Evolutionary conservation across 2,113 vertebrate genomes (phyloP), one percentile per base, ranked within the genome.

Genomic region (Halichoeres trimaculatus): DNA sequence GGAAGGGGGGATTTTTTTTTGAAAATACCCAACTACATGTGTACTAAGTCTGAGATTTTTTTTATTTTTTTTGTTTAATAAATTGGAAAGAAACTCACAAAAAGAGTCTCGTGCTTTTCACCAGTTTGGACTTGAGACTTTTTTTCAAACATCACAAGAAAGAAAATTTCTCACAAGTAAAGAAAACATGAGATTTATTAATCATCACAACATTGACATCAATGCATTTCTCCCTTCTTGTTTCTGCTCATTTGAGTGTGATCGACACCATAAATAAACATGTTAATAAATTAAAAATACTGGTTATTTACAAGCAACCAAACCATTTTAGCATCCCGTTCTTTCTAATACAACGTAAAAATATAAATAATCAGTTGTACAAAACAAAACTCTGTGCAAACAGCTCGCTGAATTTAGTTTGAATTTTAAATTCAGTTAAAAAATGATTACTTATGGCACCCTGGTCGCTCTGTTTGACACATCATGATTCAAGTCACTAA

Each of bases 231-330:
- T 91, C 84, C 89, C 85, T 90, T 92, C 89, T 91, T 91, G 83
- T 93, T 48, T 93, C 88, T 74, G 82, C 81, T 87, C 56, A 59
- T 84, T 50, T 76, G 59, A 90, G 86, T 92, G 89, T 86, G 90
- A 93, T 68, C 51, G 76, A 88, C 54, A 66, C 74, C 62, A 60
- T 90, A 90, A 85, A 90, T 86, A 77, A 87, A 90, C 48, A 85
- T 59, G 75, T 86, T 72, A 90, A 93, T 93, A 93, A 92, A 93
- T 93, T 62, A 88, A 90, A 86, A 90, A 67, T 87, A 68, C 0
- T 13, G 34, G 76, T 86, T 91, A 93, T 93, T 88, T 93, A 94
- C 91, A 94, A 76, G 80, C 85, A 3, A 67, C 50, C 43, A 19
- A 59, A 64, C 48, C 30, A 36, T 70, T 67, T 45, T 23, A 64